Conservation (phyloP, 2,113 vertebrate genomes). For the Antechinus flavipes region DNA sequence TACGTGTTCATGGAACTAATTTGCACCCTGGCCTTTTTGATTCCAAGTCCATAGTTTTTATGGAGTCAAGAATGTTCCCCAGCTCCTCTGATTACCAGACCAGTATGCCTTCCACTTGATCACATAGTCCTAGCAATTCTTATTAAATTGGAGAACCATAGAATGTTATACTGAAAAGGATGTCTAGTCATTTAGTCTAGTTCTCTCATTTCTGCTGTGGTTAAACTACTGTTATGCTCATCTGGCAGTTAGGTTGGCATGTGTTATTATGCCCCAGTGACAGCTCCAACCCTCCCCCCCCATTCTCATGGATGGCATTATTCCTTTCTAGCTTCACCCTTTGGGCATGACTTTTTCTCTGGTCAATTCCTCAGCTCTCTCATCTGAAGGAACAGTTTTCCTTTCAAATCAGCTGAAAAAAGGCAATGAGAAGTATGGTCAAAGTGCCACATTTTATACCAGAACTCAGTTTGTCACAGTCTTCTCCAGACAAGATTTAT, state of each 20-base stretch:
- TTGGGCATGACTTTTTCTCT: neutral
- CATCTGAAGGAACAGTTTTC: neutral
- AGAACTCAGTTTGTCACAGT: neutral
- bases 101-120: neutral
- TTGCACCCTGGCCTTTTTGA: neutral
- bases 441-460: neutral
- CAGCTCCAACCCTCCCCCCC: no score
- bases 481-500: neutral
- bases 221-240: neutral
- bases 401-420: neutral
- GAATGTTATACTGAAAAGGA: neutral
- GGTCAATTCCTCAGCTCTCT: neutral
- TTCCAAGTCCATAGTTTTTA: neutral
- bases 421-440: neutral
- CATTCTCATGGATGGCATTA: neutral
- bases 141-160: neutral
- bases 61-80: neutral
- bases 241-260: neutral
- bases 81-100: neutral
- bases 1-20: neutral
- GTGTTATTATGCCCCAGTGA: neutral
- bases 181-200: neutral
- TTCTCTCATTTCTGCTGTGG: neutral
- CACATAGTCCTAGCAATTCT: neutral
- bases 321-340: neutral